These are phyloP conservation scores for Apolygus lucorum DNA, from an alignment of 1,140 invertebrate genomes.

Conservation along the genomic window DNA sequence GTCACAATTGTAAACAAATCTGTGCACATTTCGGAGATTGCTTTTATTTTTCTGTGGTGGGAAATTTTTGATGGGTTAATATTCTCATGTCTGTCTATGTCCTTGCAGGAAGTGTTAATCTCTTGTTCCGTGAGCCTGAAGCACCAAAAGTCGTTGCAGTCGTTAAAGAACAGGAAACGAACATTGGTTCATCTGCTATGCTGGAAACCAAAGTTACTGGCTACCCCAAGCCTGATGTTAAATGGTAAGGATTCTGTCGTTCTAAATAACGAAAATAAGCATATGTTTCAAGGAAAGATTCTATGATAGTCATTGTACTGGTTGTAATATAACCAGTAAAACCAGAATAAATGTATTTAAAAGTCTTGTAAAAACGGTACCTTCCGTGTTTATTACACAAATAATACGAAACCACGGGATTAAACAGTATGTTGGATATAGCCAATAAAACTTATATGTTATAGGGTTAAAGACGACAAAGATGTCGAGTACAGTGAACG, in stretches of 20 bases:
- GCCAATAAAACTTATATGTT: too few relatives aligned
- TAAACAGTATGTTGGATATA: too few relatives aligned
- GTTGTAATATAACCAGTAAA: not conserved
- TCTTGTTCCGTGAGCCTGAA: constrained; percentile 68
- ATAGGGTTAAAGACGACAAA: constrained; percentile 61
- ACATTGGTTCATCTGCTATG: constrained; percentile 84
- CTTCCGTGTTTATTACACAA: too few relatives aligned
- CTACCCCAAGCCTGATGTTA: constrained; percentile 85
- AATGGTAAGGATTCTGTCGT: too few relatives aligned
- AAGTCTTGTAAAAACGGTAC: not conserved
- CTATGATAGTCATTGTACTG: too few relatives aligned
- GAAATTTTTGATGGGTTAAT: too few relatives aligned
- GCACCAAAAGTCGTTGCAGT: constrained; percentile 68
- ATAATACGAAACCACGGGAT: too few relatives aligned
- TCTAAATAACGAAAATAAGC: too few relatives aligned
- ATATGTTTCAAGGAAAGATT: too few relatives aligned
- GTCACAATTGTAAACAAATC: not conserved
- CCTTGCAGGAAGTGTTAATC: constrained; percentile 59
- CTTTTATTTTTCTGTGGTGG: not conserved
- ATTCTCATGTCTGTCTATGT: too few relatives aligned
- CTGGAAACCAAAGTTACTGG: constrained; percentile 78
- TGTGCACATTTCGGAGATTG: not conserved
- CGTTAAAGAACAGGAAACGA: constrained; percentile 62
- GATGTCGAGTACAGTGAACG: constrained; percentile 69
- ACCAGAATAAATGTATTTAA: not conserved